Conservation (phyloP, 2,797 vertebrate species). For the Steatocranus sp. region DNA sequence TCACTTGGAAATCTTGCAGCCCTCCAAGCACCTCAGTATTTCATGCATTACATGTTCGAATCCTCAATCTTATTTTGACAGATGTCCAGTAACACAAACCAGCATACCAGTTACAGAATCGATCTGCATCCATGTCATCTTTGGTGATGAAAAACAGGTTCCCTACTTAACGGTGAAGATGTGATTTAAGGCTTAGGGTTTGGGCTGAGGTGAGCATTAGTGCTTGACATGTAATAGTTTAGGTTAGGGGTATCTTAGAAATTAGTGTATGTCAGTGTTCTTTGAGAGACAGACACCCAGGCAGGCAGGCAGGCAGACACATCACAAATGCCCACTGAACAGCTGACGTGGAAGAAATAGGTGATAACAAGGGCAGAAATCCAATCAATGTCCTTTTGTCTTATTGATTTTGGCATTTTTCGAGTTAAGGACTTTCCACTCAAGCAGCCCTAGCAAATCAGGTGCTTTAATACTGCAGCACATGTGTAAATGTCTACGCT, state of each 20-base stretch:
- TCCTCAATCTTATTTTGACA: neutral
- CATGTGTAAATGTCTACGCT: accelerated
- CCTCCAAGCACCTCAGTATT: accelerated
- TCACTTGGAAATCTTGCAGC: neutral
- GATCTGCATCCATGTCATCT: neutral
- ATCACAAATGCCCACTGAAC: neutral
- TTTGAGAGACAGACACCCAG: neutral
- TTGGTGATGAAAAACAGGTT: neutral
- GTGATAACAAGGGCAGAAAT: neutral
- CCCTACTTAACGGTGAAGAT: neutral
- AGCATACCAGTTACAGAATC: neutral
- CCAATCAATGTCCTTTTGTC: neutral
- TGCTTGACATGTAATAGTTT: accelerated
- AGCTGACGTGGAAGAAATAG: neutral
- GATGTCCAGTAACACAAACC: neutral
- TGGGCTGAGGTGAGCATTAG: neutral
- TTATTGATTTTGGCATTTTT: neutral
- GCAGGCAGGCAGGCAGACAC: neutral
- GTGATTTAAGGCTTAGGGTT: neutral
- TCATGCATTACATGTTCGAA: accelerated
- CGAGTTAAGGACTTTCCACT: neutral
- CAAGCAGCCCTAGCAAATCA: neutral
- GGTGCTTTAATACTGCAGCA: neutral
- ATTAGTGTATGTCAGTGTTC: accelerated
- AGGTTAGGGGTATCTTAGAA: neutral